These are phyloP conservation scores for Lepilemur ruficaudatus DNA, from an alignment of 2,797 vertebrate genomes.

Conservation along the genomic window DNA sequence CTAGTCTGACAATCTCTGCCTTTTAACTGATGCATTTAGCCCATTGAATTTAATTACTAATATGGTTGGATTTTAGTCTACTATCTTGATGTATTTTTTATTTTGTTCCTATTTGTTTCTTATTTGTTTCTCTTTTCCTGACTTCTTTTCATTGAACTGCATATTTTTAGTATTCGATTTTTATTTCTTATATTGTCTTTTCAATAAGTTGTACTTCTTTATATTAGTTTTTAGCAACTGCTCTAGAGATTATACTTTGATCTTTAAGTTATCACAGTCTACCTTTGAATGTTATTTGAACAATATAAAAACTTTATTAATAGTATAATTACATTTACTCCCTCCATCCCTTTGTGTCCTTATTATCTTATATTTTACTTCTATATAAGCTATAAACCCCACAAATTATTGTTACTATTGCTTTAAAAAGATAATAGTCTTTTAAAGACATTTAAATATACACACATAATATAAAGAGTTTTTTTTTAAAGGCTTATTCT, in stretches of 20 bases:
- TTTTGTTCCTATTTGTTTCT: background rate
- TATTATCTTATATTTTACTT: background rate
- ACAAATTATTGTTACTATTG: background rate
- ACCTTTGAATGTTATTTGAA: background rate
- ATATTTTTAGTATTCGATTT: background rate
- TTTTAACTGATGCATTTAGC: background rate
- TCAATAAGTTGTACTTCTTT: background rate
- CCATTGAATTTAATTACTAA: background rate
- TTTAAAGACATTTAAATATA: background rate
- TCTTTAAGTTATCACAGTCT: background rate
- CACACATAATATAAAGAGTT: background rate
- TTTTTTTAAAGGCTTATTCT: background rate
- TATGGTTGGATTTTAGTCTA: background rate
- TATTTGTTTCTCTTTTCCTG: background rate
- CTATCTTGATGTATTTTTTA: background rate
- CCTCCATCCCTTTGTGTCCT: background rate
- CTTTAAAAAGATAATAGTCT: background rate
- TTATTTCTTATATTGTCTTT: background rate
- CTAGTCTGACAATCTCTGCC: background rate
- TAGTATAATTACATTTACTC: background rate
- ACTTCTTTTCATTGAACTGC: background rate
- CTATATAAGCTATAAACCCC: background rate
- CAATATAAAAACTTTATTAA: background rate
- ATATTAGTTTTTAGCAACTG: background rate
- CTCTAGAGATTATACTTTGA: background rate